Percentiles rank a stretch among this genome's conserved stretches.
phyloP scores from a whole-genome alignment of 2,888 invertebrate genomes.

The Meteorus cinctellus region DNA sequence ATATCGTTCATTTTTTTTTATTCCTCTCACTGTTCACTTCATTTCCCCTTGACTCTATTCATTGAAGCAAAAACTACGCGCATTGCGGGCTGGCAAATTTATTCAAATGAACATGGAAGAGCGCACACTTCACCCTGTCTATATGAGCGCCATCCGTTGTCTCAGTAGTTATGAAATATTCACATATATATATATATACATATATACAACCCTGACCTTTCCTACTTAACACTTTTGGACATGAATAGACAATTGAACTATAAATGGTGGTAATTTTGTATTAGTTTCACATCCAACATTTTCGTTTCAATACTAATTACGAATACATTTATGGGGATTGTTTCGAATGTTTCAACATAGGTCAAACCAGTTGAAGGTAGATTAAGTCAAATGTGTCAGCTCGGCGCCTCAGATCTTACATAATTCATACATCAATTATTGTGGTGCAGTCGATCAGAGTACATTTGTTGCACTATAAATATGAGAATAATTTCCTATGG shows the following conservation, averaged over 20 bases:
- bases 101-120: slow-evolving; percentile 51
- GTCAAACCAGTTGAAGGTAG: too few species aligned
- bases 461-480: too few species aligned
- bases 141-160: slow-evolving; percentile 1
- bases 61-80: slow-evolving; percentile 49
- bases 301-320: background rate
- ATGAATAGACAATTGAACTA: slow-evolving; percentile 51
- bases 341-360: too few species aligned
- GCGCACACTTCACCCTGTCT: slow-evolving; percentile 18
- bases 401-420: too few species aligned
- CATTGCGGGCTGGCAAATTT: slow-evolving; percentile 45
- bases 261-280: slow-evolving; percentile 35
- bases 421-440: too few species aligned
- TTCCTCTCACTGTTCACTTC: slow-evolving; percentile 14
- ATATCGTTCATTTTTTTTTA: slow-evolving; percentile 7
- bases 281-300: too few species aligned
- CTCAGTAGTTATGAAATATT: slow-evolving; percentile 42
- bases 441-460: too few species aligned
- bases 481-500: too few species aligned
- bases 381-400: too few species aligned
- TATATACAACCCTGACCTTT: slow-evolving; percentile 61
- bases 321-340: too few species aligned
- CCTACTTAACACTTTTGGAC: slow-evolving; percentile 47
- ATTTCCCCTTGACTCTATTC: slow-evolving; percentile 46
- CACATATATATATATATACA: slow-evolving; percentile 36